Conservation (phyloP, 2,797 vertebrate species). For the Cottoperca gobio region DNA sequence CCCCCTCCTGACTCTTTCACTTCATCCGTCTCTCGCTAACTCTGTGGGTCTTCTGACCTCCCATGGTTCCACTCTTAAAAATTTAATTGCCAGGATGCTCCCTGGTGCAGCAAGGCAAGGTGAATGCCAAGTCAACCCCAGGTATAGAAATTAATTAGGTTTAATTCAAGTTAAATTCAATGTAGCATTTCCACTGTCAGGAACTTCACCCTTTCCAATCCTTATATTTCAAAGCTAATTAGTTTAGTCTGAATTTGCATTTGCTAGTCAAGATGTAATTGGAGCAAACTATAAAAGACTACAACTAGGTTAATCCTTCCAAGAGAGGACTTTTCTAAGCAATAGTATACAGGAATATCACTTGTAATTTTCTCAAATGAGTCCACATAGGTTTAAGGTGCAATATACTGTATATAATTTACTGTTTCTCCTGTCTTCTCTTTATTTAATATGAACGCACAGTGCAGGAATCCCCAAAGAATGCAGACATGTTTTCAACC, state of each 20-base stretch:
- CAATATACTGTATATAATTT: neutral
- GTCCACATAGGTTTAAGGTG: conserved; percentile 1
- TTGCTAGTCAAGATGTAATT: conserved; percentile 17
- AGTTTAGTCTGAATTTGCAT: neutral
- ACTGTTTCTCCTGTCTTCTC: neutral
- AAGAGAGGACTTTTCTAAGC: conserved; percentile 4
- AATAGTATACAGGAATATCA: neutral
- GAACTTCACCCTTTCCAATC: conserved; percentile 1
- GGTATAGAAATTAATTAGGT: conserved; percentile 64
- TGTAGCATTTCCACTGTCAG: conserved; percentile 6
- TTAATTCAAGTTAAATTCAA: conserved; percentile 37
- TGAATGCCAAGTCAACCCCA: conserved; percentile 61
- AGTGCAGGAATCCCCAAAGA: neutral
- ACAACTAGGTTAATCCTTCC: conserved; percentile 20
- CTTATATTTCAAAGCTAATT: conserved; percentile 18
- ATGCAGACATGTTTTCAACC: neutral
- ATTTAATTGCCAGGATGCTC: conserved; percentile 60
- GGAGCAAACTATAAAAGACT: conserved; percentile 21
- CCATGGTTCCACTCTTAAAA: conserved; percentile 58
- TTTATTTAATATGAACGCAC: neutral
- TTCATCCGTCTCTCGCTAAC: conserved; percentile 32
- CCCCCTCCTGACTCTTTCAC: conserved; percentile 3
- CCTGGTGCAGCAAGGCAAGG: conserved; percentile 47
- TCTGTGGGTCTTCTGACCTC: conserved; percentile 48
- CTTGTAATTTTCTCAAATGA: neutral